Evolutionary conservation across 2,888 invertebrate species (phyloP), one percentile per base, ranked within the genome.

Genomic region (Andrena chrysosceles): DNA sequence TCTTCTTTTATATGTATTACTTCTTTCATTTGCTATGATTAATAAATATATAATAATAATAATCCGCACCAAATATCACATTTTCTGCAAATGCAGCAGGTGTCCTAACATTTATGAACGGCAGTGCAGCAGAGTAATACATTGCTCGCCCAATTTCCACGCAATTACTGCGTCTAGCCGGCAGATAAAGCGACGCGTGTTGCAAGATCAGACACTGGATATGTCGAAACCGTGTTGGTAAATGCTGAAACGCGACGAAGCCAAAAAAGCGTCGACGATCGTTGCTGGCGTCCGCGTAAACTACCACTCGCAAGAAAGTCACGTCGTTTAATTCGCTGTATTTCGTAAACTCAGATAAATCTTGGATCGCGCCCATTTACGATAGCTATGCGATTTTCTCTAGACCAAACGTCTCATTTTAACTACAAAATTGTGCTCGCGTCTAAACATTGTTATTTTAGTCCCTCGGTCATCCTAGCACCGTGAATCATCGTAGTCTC

Each of bases 181-280:
- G n/a, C 13, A 26, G 31, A 33, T 31, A 62, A 60, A 31, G 16
- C 10, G 20, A 16, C 56, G 33, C 20, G 31, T 35, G 48, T 49
- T 29, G 48, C n/a, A 31, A 33, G 56, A 78, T 68, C 31, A 68
- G 31, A 48, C 48, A 49, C n/a, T n/a, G 33, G 71, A 68, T 52
- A 64, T 31, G 52, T 56, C 16, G 49, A 60, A 68, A 56, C 49
- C 70, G 35, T 33, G 52, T 16, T 54, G 31, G 54, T 54, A 56
- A 59, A 68, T 20, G 69, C 49, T 67, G 77, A 67, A 77, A 81
- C 64, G 52, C 64, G 49, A 77, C 52, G 81, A 85, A 83, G 79
- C 78, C 86, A 48, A 62, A 75, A 64, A 67, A 75, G 48, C n/a
- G 20, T 29, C 42, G 60, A 26, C 62, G 74, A 60, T 70, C 48